A percentile compares a stretch with the other conserved stretches of the same genome.
phyloP scores from a whole-genome alignment of 2,797 vertebrate species.

The Cyprinella venusta region DNA sequence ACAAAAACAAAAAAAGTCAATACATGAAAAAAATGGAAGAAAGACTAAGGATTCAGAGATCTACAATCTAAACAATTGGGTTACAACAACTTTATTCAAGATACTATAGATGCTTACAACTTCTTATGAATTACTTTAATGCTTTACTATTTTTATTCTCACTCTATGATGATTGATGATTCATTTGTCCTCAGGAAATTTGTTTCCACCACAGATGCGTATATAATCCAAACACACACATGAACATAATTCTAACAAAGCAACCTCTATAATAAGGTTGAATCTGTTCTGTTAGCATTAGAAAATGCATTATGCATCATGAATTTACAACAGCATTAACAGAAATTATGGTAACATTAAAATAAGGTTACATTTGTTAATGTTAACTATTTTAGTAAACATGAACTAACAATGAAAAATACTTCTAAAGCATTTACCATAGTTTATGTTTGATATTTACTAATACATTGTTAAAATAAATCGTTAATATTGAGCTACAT shows the following conservation, averaged over 20 bases:
- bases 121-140: background rate
- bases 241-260: too few relatives aligned
- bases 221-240: too few relatives aligned
- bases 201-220: too few relatives aligned
- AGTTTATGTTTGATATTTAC: background rate
- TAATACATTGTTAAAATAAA: background rate
- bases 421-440: background rate
- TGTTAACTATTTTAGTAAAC: background rate
- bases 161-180: background rate
- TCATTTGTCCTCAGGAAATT: too few relatives aligned
- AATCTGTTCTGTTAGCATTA: background rate
- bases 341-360: background rate
- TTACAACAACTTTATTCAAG: background rate
- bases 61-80: background rate
- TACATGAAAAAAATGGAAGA: constrained; percentile 45
- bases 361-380: background rate
- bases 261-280: too few relatives aligned
- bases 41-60: constrained; percentile 38
- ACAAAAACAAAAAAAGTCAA: background rate
- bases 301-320: background rate
- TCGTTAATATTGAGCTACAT: background rate
- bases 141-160: background rate
- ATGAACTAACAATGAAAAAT: background rate
- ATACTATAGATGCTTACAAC: background rate
- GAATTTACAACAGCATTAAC: background rate